A percentile compares a stretch with the other conserved stretches of the same genome.
phyloP scores from a whole-genome alignment of 1,140 invertebrate species.

The Saxidomus purpurata region DNA sequence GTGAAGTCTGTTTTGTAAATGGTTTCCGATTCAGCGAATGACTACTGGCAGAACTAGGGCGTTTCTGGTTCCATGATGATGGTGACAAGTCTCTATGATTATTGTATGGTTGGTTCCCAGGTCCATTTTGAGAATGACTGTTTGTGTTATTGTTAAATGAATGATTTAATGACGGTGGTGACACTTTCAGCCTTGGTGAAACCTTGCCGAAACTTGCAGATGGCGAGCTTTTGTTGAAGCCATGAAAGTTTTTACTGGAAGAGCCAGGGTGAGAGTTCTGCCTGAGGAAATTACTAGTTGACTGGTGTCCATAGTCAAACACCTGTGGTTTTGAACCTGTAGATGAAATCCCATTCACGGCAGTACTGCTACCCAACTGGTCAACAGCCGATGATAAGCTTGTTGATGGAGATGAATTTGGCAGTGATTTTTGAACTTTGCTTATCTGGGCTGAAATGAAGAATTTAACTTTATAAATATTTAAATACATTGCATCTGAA shows the following conservation, averaged over 20 bases:
- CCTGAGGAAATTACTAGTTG: constrained; percentile 28
- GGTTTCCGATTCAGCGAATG: constrained; percentile 1
- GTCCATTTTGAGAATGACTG: constrained; percentile 41
- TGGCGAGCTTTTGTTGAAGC: constrained; percentile 24
- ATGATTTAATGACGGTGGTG: constrained; percentile 3
- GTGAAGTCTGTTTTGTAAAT: constrained; percentile 52
- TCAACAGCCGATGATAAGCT: constrained; percentile 11
- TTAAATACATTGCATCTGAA: too few relatives aligned
- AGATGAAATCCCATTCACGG: constrained; percentile 3
- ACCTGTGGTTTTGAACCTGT: constrained; percentile 11
- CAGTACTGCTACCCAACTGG: constrained; percentile 2
- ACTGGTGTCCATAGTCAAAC: constrained; percentile 64
- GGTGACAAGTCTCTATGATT: constrained; percentile 51
- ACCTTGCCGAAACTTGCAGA: constrained; percentile 34
- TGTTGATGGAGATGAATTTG: constrained; percentile 20
- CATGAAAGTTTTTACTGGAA: constrained; percentile 5
- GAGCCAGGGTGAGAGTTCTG: constrained; percentile 54
- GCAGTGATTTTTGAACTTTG: constrained; percentile 63
- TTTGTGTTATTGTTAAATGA: constrained; percentile 9
- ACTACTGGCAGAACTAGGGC: not conserved
- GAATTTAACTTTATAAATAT: too few relatives aligned
- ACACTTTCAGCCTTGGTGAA: constrained; percentile 32
- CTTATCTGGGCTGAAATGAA: constrained; percentile 59
- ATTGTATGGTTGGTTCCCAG: constrained; percentile 51
- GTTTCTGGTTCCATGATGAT: constrained; percentile 60